Evolutionary conservation across 2,888 invertebrate genomes (phyloP).

Genomic region (Camponotus fellah): DNA sequence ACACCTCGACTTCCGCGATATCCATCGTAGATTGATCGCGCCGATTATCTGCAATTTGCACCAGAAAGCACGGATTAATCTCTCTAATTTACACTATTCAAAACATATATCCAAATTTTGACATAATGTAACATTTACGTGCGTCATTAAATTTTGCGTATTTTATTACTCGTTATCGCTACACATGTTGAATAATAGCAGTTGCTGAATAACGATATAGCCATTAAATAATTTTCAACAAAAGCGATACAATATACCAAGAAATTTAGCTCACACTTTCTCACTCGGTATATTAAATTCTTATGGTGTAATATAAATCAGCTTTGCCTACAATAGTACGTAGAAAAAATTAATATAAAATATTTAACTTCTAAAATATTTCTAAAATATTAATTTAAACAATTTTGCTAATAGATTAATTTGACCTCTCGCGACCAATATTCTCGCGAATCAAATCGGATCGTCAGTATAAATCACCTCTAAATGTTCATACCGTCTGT

Average conservation of each 20-base stretch:
- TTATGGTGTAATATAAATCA: background rate
- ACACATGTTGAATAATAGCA: background rate
- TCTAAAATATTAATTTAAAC: background rate
- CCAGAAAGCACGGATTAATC: conserved; percentile 52
- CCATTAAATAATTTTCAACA: conserved; percentile 17
- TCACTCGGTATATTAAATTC: conserved; percentile 18
- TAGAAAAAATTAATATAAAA: conserved; percentile 25
- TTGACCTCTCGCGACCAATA: background rate
- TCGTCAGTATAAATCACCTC: background rate
- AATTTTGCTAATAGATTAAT: conserved; percentile 32
- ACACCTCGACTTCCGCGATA: conserved; percentile 60
- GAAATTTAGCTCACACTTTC: background rate
- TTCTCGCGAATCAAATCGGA: background rate
- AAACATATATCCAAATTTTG: background rate
- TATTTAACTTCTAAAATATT: background rate
- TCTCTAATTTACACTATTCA: conserved; percentile 15
- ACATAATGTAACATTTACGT: background rate
- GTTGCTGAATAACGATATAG: background rate
- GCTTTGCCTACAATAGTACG: background rate
- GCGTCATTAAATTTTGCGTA: background rate
- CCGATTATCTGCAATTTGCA: conserved; percentile 62
- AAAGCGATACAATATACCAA: background rate
- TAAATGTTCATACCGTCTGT: conserved; percentile 33
- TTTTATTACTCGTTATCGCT: background rate
- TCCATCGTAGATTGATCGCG: conserved; percentile 60